Evolutionary conservation across 92 coral and sea anemone species (phyloP), one percentile per base, ranked within the genome.

Genomic region (Meandrina meandrites): DNA sequence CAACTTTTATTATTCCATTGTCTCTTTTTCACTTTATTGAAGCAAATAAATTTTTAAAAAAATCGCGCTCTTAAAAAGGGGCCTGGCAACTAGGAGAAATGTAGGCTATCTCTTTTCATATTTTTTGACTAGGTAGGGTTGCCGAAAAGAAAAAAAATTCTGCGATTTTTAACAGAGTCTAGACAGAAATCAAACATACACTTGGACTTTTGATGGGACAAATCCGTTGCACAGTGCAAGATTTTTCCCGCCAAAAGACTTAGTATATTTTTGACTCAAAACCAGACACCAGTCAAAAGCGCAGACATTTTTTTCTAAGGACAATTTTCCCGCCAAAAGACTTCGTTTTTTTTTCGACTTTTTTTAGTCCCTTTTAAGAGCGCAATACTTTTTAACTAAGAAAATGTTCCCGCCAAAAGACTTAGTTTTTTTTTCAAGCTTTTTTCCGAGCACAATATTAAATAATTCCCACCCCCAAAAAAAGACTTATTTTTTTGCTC

Each of bases 231-330:
- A 66, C 34, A 66, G 10, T 21, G 30, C 67, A 60, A 60, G 67
- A 66, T 0, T 66, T 66, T 66, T 66, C 71, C 71, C 71, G 71
- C 71, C 71, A 66, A 66, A 66, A 66, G 71, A 66, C 71, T 66
- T 66, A 66, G 35, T 66, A 66, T 66, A 66, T 66, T 66, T 64
- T 66, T 66, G 71, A 66, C 71, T 10, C 35, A 28, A 66, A 27
- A 66, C 68, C 34, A 66, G 71, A 66, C 71, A 66, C 34, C 71
- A 66, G 27, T 27, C 71, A 66, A 66, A 66, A 66, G 71, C 18
- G 35, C 71, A 66, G 71, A 66, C 71, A 1, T 66, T 66, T 66
- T 66, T 66, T 12, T 28, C 71, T 11, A 66, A 27, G 71, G 32
- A 27, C 16, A 66, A 66, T 66, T 62, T 62, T 62, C 71, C 71